phyloP scores from a whole-genome alignment of 1,140 invertebrate species.

The Manduca sexta region DNA sequence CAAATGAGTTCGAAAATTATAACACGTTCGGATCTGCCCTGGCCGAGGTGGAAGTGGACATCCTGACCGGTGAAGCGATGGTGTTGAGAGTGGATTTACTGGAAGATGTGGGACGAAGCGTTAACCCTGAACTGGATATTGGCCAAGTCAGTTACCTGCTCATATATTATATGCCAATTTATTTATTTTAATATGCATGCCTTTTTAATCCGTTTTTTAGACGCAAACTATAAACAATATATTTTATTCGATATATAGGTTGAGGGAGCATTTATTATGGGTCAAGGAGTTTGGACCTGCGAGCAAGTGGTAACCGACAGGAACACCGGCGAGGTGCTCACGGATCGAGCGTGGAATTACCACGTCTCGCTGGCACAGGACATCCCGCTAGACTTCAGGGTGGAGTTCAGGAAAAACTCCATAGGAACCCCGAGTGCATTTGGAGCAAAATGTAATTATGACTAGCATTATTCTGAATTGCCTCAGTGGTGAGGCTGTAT shows the following conservation, averaged over 20 bases:
- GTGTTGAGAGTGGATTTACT: conserved; percentile 81
- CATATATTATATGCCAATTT: not conserved
- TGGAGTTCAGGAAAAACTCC: conserved; percentile 81
- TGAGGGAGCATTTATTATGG: conserved; percentile 91
- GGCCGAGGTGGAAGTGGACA: conserved; percentile 81
- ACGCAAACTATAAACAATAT: not conserved
- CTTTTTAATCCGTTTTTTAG: not conserved
- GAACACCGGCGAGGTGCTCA: conserved; percentile 78
- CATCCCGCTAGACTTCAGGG: conserved; percentile 86
- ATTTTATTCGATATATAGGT: conserved; percentile 21
- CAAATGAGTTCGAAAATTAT: conserved; percentile 49
- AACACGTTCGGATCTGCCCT: conserved; percentile 77
- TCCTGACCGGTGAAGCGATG: conserved; percentile 81
- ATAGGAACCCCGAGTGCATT: conserved; percentile 80
- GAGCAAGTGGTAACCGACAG: conserved; percentile 81
- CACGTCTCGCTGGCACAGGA: conserved; percentile 85
- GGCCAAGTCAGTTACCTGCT: conserved; percentile 77
- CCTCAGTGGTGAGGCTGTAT: no score
- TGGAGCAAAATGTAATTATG: conserved; percentile 82
- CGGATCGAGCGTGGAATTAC: conserved; percentile 87
- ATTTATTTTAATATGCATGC: no score
- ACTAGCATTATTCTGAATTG: no score
- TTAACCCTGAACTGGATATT: conserved; percentile 85
- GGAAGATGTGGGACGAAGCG: conserved; percentile 83
- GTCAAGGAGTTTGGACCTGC: conserved; percentile 83